Percentiles rank a stretch among this genome's conserved stretches.
These are phyloP conservation scores for Forbesichthys papilliferus DNA, from an alignment of 2,113 vertebrate species.

Conservation along the genomic window DNA sequence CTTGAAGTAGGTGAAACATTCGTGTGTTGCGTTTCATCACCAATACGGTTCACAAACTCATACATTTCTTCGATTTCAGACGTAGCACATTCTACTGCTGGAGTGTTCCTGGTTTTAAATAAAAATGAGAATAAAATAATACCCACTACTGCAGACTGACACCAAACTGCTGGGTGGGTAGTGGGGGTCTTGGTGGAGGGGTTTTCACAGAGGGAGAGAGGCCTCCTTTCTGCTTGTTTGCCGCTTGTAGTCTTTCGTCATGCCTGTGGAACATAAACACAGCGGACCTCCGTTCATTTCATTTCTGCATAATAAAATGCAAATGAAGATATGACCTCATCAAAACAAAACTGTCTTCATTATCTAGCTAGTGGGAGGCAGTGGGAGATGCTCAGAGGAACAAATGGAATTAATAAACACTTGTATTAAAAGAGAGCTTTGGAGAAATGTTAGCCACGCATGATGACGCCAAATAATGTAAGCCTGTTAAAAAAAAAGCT, in stretches of 20 bases:
- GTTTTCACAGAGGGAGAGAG: conserved; percentile 54
- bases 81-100: not conserved
- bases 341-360: no score
- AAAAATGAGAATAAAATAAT: accelerated
- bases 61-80: no score
- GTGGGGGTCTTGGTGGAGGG: conserved; percentile 81
- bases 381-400: no score
- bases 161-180: conserved; percentile 88
- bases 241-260: conserved; percentile 74
- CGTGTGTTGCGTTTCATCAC: not conserved
- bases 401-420: no score
- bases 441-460: no score
- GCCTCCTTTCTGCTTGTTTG: conserved; percentile 61
- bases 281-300: not conserved
- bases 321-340: no score
- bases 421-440: no score
- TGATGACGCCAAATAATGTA: no score
- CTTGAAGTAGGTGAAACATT: not conserved
- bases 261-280: conserved; percentile 66
- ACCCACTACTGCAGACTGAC: conserved; percentile 90
- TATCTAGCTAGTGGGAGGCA: no score
- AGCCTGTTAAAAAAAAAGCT: no score
- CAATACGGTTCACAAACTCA: not conserved
- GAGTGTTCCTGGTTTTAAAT: not conserved
- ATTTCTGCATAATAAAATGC: no score